A percentile compares a stretch with the other conserved stretches of the same genome.
Conservation (phyloP, 2,888 invertebrate genomes). For the Amitus sp. region DNA sequence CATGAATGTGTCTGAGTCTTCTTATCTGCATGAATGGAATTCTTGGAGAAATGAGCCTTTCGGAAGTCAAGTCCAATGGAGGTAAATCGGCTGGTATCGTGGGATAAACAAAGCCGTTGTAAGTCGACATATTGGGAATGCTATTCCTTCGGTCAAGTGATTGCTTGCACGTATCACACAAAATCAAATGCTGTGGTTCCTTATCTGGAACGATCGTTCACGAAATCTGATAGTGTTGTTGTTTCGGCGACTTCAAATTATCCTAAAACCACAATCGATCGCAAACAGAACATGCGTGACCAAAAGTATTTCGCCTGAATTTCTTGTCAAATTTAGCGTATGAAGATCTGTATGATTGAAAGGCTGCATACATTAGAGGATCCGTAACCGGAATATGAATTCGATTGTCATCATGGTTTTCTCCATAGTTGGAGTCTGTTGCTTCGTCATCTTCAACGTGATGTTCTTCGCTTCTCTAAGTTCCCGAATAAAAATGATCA, state of each 20-base stretch:
- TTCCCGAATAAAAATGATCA: too few relatives aligned
- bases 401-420: too few relatives aligned
- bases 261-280: constrained; percentile 18
- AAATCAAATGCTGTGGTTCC: not conserved
- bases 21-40: constrained; percentile 24
- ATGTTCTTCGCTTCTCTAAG: too few relatives aligned
- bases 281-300: constrained; percentile 13
- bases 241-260: constrained; percentile 3
- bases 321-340: not conserved
- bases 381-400: too few relatives aligned
- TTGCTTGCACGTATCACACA: constrained; percentile 13
- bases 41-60: constrained; percentile 24
- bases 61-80: constrained; percentile 12
- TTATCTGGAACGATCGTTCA: not conserved
- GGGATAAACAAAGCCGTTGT: constrained; percentile 24
- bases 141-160: too few relatives aligned
- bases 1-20: constrained; percentile 10
- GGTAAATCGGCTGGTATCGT: constrained; percentile 11
- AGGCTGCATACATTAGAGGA: too few relatives aligned
- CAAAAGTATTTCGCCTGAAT: constrained; percentile 6
- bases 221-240: not conserved
- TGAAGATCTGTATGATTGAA: too few relatives aligned
- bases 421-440: too few relatives aligned
- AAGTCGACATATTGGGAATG: constrained; percentile 14
- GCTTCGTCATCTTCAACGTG: too few relatives aligned